phyloP scores from a whole-genome alignment of 2,797 vertebrate species.

The Spinibarbus caldwelli region DNA sequence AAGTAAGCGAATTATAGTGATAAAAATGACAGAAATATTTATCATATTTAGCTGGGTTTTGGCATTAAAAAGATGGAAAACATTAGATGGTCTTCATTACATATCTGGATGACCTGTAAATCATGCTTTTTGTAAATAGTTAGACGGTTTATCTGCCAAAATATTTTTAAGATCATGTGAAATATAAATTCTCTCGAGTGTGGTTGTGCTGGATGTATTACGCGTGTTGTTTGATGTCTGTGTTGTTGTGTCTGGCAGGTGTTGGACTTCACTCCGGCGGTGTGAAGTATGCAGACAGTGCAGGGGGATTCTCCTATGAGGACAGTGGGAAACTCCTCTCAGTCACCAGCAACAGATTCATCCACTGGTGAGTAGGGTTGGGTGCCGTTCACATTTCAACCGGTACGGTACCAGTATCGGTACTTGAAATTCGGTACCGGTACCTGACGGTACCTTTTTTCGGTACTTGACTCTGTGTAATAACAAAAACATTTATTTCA shows the following conservation, averaged over 20 bases:
- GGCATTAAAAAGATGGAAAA: neutral
- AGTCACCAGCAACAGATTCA: constrained; percentile 88
- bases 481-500: no score
- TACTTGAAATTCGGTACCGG: no score
- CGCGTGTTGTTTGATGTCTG: neutral
- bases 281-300: constrained; percentile 82
- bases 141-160: neutral
- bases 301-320: constrained; percentile 87
- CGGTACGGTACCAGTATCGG: no score
- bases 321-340: constrained; percentile 85
- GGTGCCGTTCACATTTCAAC: no score
- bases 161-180: neutral
- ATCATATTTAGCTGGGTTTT: neutral
- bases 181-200: neutral
- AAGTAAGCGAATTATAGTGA: neutral
- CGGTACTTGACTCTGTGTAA: no score
- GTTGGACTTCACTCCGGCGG: constrained; percentile 68
- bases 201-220: neutral
- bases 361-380: constrained; percentile 93
- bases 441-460: no score
- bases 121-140: neutral
- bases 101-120: neutral
- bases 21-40: neutral
- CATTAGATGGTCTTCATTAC: neutral
- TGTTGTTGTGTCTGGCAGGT: constrained; percentile 63